Conservation (phyloP, 2,797 vertebrate species). For the Bovichtus variegatus region DNA sequence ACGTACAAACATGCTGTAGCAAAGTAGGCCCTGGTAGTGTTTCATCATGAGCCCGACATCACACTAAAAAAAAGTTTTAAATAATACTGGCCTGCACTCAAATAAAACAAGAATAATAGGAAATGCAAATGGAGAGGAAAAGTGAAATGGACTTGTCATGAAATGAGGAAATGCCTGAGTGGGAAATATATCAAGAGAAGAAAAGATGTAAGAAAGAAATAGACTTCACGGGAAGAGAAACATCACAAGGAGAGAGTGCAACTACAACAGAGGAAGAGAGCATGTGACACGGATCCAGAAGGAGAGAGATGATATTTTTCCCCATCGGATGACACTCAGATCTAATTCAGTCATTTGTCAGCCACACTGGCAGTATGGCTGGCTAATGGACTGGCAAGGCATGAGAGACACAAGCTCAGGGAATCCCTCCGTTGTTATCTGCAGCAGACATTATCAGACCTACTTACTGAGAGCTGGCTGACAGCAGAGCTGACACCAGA, state of each 20-base stretch:
- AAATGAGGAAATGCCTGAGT: slow-evolving; percentile 33
- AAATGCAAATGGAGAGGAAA: neutral
- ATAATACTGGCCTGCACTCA: neutral
- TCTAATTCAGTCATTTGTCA: slow-evolving; percentile 72
- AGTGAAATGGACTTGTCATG: slow-evolving; percentile 12
- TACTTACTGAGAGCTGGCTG: slow-evolving; percentile 62
- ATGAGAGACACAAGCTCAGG: slow-evolving; percentile 63
- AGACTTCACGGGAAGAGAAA: slow-evolving; percentile 44
- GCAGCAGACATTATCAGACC: slow-evolving; percentile 69
- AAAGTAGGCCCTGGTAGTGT: neutral
- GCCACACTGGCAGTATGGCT: slow-evolving; percentile 49
- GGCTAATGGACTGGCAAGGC: slow-evolving; percentile 73
- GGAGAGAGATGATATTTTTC: slow-evolving; percentile 21
- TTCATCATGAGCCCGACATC: slow-evolving; percentile 10
- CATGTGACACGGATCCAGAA: slow-evolving; percentile 54
- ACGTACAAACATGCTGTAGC: neutral
- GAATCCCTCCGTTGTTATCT: slow-evolving; percentile 71
- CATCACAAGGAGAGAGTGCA: slow-evolving; percentile 37
- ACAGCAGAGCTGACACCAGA: slow-evolving; percentile 51
- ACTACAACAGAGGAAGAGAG: slow-evolving; percentile 37
- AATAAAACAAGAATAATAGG: slow-evolving; percentile 14
- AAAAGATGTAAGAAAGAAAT: slow-evolving; percentile 19
- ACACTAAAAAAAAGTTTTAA: neutral
- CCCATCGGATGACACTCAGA: slow-evolving; percentile 52
- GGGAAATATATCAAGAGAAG: slow-evolving; percentile 32